Evolutionary conservation across 1,140 invertebrate species (phyloP).

Genomic region (Caerostris darwini): DNA sequence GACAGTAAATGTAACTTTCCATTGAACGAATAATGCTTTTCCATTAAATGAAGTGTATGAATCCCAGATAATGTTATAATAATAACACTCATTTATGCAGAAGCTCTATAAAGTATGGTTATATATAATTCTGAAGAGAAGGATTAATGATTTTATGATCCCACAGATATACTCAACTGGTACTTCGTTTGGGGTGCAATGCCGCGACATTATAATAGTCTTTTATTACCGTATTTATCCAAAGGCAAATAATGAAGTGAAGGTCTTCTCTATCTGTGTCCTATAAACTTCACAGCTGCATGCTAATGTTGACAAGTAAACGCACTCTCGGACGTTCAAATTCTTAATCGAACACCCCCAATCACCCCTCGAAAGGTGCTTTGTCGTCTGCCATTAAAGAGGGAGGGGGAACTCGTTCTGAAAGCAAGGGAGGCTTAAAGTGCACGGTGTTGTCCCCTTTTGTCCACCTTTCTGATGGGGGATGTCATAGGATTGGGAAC

Average conservation of each 20-base stretch:
- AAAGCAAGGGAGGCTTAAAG: not conserved
- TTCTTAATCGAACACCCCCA: not conserved
- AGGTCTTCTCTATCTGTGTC: not conserved
- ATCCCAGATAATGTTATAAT: too few species aligned
- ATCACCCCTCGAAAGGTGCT: not conserved
- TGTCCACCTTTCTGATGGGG: not conserved
- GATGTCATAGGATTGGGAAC: not conserved
- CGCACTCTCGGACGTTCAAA: not conserved
- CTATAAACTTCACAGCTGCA: not conserved
- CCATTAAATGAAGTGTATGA: too few species aligned
- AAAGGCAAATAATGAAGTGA: not conserved
- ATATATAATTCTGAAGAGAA: too few species aligned
- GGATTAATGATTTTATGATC: too few species aligned
- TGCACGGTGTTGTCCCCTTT: not conserved
- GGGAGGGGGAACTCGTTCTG: not conserved
- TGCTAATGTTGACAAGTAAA: slow-evolving; percentile 20
- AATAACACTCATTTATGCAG: too few species aligned
- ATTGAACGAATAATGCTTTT: too few species aligned
- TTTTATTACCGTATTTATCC: not conserved
- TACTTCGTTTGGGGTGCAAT: too few species aligned
- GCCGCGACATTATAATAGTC: not conserved
- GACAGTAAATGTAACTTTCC: too few species aligned
- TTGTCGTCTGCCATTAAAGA: not conserved
- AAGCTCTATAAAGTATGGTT: too few species aligned
- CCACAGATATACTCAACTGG: too few species aligned